Base-by-base conservation (phyloP, 2,113 vertebrate species). In the Crotalus horridus region DNA sequence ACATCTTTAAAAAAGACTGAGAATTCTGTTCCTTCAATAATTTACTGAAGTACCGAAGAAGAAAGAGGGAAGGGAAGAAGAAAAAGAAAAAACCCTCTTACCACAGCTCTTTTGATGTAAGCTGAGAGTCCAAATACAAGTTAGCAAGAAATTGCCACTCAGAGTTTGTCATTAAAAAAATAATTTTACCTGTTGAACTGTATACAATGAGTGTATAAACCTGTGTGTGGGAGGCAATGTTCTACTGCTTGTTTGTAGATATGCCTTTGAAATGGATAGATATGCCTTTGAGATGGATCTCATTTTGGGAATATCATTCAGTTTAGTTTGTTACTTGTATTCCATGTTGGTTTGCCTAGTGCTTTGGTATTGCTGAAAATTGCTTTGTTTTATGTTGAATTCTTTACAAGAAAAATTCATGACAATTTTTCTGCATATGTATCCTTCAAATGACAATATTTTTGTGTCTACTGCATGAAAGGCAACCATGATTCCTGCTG, bases 221-320 rank as follows among this genome's bases (percentile, higher is more conserved):
- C 87, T 69, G 64, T 6, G 29, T 4, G 3, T 13, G 2, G 11
- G 43, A 90, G 29, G 93, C 95, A 53, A 86, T 58, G 89, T 55
- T 58, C 94, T 95, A 5, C 89, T 26, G 90, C 87, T 93, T 74
- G 10, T 61, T 93, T 85, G 87, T 85, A 89, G 94, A 88, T 1
- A 0, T 92, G 93, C 91, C 93, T 95, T 46, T 59, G 15, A 0
- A 53, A 85, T 54, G 90, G 53, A 96, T 93, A 90, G 94, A 89
- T 1, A 0, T 91, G 92, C 91, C 93, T 95, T 39, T 59, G 20
- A 0, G 56, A 85, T 54, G 90, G 53, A 96, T 93, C 87, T 96
- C 93, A 43, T 95, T 91, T 48, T 92, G 64, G 12, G 0, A 13
- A 9, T 95, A 92, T 96, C 96, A 87, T 95, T 95, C 94, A 94